These are phyloP conservation scores for Python bivittatus DNA, from an alignment of 2,113 vertebrate species.

Conservation along the genomic window DNA sequence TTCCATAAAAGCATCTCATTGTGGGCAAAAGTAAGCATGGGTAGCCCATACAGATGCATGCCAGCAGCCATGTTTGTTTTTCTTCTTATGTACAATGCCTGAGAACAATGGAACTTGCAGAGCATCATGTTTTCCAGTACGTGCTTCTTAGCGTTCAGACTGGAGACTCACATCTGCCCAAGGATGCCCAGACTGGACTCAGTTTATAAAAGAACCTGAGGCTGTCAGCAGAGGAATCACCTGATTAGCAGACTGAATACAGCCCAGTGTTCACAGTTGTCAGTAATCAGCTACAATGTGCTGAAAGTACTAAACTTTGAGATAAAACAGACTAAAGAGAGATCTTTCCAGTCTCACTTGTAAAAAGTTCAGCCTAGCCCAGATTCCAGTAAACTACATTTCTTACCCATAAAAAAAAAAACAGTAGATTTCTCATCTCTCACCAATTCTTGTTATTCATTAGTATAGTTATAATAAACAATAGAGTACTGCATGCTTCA, in stretches of 20 bases:
- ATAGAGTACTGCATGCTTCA: background rate
- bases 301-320: background rate
- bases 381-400: background rate
- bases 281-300: background rate
- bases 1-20: background rate
- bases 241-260: background rate
- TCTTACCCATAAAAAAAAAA: background rate
- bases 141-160: background rate
- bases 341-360: background rate
- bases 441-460: background rate
- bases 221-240: background rate
- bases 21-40: background rate
- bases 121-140: background rate
- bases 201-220: background rate
- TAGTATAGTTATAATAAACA: background rate
- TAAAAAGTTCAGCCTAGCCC: background rate
- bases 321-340: background rate
- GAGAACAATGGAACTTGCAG: background rate
- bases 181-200: background rate
- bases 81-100: background rate
- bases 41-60: background rate
- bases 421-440: background rate
- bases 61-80: background rate
- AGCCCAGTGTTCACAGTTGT: background rate
- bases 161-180: background rate